phyloP scores from a whole-genome alignment of 1,140 invertebrate genomes.

The Pararge aegeria region DNA sequence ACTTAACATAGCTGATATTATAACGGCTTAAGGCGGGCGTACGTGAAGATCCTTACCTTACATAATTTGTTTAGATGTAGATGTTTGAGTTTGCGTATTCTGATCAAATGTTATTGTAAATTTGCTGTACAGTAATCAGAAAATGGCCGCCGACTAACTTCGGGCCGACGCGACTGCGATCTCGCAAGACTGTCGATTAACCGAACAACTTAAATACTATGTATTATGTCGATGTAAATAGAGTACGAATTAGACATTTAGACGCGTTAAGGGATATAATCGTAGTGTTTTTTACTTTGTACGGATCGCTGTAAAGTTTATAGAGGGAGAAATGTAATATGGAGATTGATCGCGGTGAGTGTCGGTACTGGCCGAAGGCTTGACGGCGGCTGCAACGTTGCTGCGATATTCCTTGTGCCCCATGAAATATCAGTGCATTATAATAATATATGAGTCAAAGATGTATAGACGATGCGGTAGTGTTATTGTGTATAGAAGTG shows the following conservation, averaged over 20 bases:
- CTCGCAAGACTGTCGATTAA: slow-evolving; percentile 57
- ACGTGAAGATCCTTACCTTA: slow-evolving; percentile 66
- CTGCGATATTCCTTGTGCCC: slow-evolving; percentile 76
- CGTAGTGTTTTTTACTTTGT: slow-evolving; percentile 62
- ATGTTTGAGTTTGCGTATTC: slow-evolving; percentile 72
- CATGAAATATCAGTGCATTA: slow-evolving; percentile 75
- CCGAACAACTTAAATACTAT: slow-evolving; percentile 71
- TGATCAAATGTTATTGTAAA: slow-evolving; percentile 76
- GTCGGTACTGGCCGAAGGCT: slow-evolving; percentile 30
- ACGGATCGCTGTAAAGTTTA: slow-evolving; percentile 48
- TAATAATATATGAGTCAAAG: slow-evolving; percentile 64
- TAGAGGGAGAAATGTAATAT: slow-evolving; percentile 13
- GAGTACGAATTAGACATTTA: slow-evolving; percentile 72
- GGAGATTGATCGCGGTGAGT: slow-evolving; percentile 17
- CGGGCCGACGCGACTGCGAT: slow-evolving; percentile 35
- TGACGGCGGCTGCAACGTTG: slow-evolving; percentile 62
- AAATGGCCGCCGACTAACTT: slow-evolving; percentile 43
- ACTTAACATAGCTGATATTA: slow-evolving; percentile 76
- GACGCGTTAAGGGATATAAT: slow-evolving; percentile 66
- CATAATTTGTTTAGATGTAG: slow-evolving; percentile 66
- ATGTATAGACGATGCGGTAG: slow-evolving; percentile 71
- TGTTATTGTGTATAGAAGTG: slow-evolving; percentile 74
- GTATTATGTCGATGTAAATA: slow-evolving; percentile 75
- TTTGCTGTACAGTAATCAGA: slow-evolving; percentile 68
- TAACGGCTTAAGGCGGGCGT: slow-evolving; percentile 71